Conservation (phyloP, 1,140 invertebrate genomes). For the Drosophila repleta region DNA sequence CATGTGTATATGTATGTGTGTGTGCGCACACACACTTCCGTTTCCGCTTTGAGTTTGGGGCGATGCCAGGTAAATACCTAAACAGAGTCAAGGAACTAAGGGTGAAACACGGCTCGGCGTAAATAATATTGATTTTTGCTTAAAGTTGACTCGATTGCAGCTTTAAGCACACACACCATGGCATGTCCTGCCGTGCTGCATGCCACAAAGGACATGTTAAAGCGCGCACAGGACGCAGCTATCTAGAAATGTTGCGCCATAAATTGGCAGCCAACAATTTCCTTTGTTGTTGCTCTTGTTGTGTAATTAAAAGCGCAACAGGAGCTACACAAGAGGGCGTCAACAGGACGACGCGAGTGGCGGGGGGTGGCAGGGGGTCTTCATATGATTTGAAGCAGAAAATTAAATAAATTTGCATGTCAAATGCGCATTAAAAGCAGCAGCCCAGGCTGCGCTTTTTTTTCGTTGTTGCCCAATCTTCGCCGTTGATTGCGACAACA, state of each 20-base stretch:
- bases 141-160: slow-evolving; percentile 40
- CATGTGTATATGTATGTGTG: slow-evolving; percentile 13
- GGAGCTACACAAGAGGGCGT: slow-evolving; percentile 7
- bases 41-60: slow-evolving; percentile 24
- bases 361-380: background rate
- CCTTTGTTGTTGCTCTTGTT: slow-evolving; percentile 40
- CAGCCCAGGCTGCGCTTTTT: slow-evolving; percentile 29
- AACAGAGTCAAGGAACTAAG: slow-evolving; percentile 48
- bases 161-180: slow-evolving; percentile 38
- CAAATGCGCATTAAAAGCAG: slow-evolving; percentile 75
- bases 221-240: slow-evolving; percentile 46
- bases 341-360: background rate
- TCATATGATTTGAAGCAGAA: slow-evolving; percentile 74
- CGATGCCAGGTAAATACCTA: slow-evolving; percentile 51
- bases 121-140: slow-evolving; percentile 60
- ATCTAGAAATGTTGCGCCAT: slow-evolving; percentile 51
- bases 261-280: slow-evolving; percentile 47
- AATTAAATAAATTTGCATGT: slow-evolving; percentile 83
- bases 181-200: slow-evolving; percentile 44
- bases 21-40: slow-evolving; percentile 40
- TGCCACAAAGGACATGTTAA: slow-evolving; percentile 55
- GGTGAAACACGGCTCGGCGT: slow-evolving; percentile 36
- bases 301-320: slow-evolving; percentile 77
- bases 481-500: slow-evolving; percentile 65
- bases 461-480: slow-evolving; percentile 5